Percentiles rank a stretch among this genome's conserved stretches.
These are phyloP conservation scores for Ostrea denselamellosa DNA, from an alignment of 1,140 invertebrate genomes.

Conservation along the genomic window DNA sequence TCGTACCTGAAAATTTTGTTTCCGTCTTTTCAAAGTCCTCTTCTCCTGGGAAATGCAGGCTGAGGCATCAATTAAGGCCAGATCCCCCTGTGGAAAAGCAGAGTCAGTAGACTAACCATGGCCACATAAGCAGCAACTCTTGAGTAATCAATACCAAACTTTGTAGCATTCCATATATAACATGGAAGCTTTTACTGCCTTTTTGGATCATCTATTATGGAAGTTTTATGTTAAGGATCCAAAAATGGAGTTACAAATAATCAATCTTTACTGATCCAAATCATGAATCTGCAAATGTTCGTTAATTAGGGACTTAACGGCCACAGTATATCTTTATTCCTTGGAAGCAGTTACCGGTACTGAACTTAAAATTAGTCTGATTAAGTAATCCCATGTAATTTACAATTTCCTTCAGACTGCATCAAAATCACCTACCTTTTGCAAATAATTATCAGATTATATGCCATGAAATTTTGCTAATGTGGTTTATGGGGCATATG, in stretches of 20 bases:
- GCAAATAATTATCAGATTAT: not conserved
- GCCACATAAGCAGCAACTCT: constrained; percentile 5
- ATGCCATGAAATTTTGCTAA: constrained; percentile 7
- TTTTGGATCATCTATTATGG: constrained; percentile 7
- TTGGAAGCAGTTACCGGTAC: not conserved
- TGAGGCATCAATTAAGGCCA: not conserved
- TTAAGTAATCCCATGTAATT: not conserved
- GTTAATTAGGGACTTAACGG: not conserved
- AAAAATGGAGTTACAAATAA: not conserved
- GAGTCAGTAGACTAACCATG: not conserved
- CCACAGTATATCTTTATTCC: not conserved
- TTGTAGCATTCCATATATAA: constrained; percentile 26
- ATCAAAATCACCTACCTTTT: not conserved
- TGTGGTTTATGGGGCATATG: not conserved
- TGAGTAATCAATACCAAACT: constrained; percentile 19
- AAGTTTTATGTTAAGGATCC: not conserved
- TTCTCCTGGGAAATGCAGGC: not conserved
- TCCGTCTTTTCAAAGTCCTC: not conserved
- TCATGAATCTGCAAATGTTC: constrained; percentile 13
- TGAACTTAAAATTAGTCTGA: not conserved
- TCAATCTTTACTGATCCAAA: not conserved
- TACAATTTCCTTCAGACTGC: not conserved
- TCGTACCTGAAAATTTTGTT: not conserved
- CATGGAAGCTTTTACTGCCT: not conserved
- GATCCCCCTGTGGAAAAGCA: not conserved